Conservation (phyloP, 2,113 vertebrate genomes). For the Gavialis gangeticus region DNA sequence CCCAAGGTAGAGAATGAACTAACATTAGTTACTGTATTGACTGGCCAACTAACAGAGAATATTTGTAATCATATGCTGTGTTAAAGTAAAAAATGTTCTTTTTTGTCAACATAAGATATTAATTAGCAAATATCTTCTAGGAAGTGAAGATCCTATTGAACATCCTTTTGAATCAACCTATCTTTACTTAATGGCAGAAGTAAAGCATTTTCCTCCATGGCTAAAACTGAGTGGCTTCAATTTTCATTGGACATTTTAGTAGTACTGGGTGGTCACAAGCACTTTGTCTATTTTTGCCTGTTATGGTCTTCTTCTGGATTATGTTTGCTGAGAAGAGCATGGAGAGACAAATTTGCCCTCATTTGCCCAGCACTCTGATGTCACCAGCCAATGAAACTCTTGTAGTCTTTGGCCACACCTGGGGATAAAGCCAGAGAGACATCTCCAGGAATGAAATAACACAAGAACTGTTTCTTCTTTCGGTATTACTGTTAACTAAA, state of each 20-base stretch:
- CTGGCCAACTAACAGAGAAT: background rate
- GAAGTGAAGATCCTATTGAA: background rate
- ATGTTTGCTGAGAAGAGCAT: background rate
- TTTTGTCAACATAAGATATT: background rate
- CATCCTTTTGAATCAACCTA: accelerated
- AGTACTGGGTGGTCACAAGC: background rate
- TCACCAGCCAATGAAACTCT: background rate
- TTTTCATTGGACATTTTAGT: background rate
- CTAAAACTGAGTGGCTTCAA: background rate
- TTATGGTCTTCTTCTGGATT: background rate
- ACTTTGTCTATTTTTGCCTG: background rate
- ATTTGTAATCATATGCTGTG: background rate
- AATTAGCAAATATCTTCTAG: background rate
- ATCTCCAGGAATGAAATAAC: background rate
- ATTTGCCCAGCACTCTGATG: background rate
- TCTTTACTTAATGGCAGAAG: background rate
- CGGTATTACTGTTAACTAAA: conserved; percentile 42
- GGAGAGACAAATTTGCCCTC: background rate
- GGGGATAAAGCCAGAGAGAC: background rate
- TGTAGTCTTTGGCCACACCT: background rate
- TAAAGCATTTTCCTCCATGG: background rate
- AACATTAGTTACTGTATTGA: background rate
- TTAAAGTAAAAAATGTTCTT: background rate
- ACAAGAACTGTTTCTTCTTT: background rate
- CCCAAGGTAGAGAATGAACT: background rate